A percentile compares a stretch with the other conserved stretches of the same genome.
Evolutionary conservation across 1,140 invertebrate species (phyloP).

Genomic region (Drosophila tropicalis): DNA sequence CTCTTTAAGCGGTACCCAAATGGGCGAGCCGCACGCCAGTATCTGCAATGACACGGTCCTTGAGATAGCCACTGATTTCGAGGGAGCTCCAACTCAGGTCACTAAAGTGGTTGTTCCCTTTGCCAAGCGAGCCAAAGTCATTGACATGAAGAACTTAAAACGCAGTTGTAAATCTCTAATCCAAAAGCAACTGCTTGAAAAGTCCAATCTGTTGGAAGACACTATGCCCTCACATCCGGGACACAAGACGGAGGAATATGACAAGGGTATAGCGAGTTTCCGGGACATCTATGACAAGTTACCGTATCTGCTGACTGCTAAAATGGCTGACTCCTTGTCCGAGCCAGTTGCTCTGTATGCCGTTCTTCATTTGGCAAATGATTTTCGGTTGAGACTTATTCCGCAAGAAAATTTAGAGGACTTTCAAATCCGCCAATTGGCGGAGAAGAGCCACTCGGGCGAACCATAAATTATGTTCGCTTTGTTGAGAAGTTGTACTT

Average conservation of each 20-base stretch:
- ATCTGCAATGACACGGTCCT: constrained; percentile 67
- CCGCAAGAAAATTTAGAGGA: constrained; percentile 67
- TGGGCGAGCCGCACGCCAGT: background rate
- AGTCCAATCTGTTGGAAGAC: constrained; percentile 25
- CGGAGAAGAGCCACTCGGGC: constrained; percentile 21
- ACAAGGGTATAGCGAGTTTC: constrained; percentile 71
- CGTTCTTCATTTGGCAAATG: constrained; percentile 90
- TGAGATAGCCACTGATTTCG: constrained; percentile 77
- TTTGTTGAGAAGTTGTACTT: background rate
- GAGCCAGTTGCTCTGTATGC: constrained; percentile 89
- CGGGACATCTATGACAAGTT: constrained; percentile 85
- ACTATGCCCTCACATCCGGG: constrained; percentile 53
- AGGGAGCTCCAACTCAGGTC: constrained; percentile 83
- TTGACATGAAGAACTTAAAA: constrained; percentile 90
- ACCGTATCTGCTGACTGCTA: constrained; percentile 84
- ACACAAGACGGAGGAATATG: constrained; percentile 55
- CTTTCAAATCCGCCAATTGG: constrained; percentile 76
- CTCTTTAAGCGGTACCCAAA: background rate
- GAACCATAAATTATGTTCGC: background rate
- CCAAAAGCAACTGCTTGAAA: constrained; percentile 59
- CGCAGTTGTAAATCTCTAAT: constrained; percentile 85
- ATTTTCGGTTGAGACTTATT: constrained; percentile 84
- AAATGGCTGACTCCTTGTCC: constrained; percentile 87
- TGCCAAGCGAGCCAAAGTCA: constrained; percentile 88
- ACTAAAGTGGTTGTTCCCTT: constrained; percentile 87